phyloP scores from a whole-genome alignment of 2,888 invertebrate genomes.

The Eilema caniola region DNA sequence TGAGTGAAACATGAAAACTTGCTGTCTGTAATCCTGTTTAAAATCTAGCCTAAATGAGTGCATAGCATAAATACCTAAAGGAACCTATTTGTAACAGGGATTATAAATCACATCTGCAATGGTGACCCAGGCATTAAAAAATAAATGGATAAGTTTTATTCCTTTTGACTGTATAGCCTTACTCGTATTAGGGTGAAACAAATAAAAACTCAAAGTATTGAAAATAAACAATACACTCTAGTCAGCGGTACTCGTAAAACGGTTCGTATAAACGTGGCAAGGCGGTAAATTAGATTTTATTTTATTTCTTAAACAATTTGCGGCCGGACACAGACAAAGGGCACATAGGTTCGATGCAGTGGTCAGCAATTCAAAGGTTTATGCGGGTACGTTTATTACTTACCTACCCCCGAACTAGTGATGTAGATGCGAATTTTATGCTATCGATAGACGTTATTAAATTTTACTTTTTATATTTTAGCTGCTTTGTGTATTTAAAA shows the following conservation, averaged over 20 bases:
- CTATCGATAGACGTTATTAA: constrained; percentile 11
- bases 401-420: constrained; percentile 69
- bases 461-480: background rate
- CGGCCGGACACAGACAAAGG: constrained; percentile 82
- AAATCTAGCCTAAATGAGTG: background rate
- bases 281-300: constrained; percentile 85
- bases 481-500: background rate
- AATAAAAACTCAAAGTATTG: constrained; percentile 73
- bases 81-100: too few relatives aligned
- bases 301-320: constrained; percentile 87
- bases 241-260: constrained; percentile 79
- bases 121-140: constrained; percentile 31
- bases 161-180: constrained; percentile 57
- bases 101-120: constrained; percentile 12
- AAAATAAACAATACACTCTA: constrained; percentile 75
- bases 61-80: background rate
- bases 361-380: constrained; percentile 86
- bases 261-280: constrained; percentile 81
- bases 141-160: constrained; percentile 56
- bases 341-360: constrained; percentile 80
- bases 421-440: constrained; percentile 48
- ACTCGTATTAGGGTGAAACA: constrained; percentile 64
- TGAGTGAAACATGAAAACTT: background rate
- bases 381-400: constrained; percentile 85
- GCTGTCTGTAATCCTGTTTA: too few relatives aligned